A percentile compares a stretch with the other conserved stretches of the same genome.
These are phyloP conservation scores for Aurelia sp. DNA, from an alignment of 30 jellyfish, hydroid and myxozoan genomes.

Conservation along the genomic window DNA sequence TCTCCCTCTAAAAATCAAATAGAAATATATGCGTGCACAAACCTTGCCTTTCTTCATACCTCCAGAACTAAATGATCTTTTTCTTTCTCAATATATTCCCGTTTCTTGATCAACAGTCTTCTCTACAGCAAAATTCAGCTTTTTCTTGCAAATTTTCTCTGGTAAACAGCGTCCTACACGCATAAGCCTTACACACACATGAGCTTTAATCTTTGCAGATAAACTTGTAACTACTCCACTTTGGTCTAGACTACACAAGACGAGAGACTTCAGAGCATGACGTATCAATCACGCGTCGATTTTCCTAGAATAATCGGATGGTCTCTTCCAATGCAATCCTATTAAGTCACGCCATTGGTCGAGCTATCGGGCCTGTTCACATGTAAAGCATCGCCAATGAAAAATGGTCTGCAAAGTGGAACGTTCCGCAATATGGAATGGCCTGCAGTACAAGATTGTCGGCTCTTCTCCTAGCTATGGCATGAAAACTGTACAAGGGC, in stretches of 20 bases:
- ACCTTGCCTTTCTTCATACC: slow-evolving; percentile 19
- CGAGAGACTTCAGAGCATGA: neutral
- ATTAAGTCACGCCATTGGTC: neutral
- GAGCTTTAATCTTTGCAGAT: slow-evolving; percentile 8
- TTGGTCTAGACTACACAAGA: slow-evolving; percentile 42
- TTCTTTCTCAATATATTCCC: neutral
- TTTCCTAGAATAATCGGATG: slow-evolving; percentile 17
- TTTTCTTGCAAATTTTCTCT: neutral
- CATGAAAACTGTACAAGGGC: no score
- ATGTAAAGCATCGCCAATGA: neutral
- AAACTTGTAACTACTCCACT: slow-evolving; percentile 1
- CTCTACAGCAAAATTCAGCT: neutral
- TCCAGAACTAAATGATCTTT: neutral
- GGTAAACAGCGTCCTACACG: neutral
- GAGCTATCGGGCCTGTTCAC: neutral
- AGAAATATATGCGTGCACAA: neutral
- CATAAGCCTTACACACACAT: neutral
- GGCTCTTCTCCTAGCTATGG: no score
- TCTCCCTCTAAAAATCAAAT: neutral
- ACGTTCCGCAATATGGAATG: no score
- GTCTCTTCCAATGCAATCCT: slow-evolving; percentile 19
- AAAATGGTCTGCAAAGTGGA: no score
- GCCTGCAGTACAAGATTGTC: no score
- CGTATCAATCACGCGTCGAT: slow-evolving; percentile 21
- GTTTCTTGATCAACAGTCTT: neutral